Conservation (phyloP, 2,888 invertebrate genomes). For the Metopia argyrocephala region DNA sequence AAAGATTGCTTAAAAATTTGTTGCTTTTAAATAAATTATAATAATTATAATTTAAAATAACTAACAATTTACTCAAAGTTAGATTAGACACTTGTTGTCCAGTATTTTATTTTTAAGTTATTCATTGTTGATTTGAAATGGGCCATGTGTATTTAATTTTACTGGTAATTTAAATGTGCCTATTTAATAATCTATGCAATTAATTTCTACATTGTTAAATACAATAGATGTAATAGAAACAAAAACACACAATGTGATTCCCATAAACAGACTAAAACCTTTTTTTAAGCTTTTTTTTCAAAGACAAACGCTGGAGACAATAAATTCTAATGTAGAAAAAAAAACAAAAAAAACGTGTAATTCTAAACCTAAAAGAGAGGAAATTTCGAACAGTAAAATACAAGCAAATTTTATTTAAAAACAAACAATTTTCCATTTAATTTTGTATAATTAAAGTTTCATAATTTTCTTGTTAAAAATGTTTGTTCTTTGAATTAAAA, state of each 20-base stretch:
- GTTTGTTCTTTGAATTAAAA: background rate
- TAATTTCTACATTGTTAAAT: background rate
- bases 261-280: slow-evolving; percentile 11
- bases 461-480: background rate
- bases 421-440: background rate
- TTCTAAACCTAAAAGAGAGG: too few species aligned
- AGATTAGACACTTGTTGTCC: background rate
- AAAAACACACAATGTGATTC: background rate
- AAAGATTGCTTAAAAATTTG: background rate
- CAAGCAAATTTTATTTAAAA: background rate
- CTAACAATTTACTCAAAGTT: background rate
- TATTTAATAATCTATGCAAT: too few species aligned
- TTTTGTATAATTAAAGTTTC: background rate
- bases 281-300: background rate
- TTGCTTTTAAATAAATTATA: background rate
- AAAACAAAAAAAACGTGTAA: background rate
- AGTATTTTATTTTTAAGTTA: background rate
- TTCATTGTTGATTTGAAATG: background rate
- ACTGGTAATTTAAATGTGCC: background rate
- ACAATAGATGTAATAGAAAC: background rate
- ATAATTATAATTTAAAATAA: background rate
- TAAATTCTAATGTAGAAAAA: background rate
- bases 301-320: background rate
- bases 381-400: background rate
- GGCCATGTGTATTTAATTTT: background rate